phyloP scores from a whole-genome alignment of 2,797 vertebrate genomes.

The Sarcoramphus papa region DNA sequence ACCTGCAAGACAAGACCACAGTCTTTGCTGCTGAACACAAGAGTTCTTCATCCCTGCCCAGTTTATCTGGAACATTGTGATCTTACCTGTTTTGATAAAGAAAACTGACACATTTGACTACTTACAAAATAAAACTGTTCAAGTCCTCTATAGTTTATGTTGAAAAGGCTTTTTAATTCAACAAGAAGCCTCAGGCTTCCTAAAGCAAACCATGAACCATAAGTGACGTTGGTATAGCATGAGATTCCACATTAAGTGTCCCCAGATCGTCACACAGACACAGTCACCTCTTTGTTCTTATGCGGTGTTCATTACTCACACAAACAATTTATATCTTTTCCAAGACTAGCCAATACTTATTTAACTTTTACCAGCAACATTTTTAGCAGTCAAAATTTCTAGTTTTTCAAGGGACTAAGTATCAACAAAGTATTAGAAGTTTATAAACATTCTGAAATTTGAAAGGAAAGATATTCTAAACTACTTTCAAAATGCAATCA shows the following conservation, averaged over 20 bases:
- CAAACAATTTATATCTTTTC: background rate
- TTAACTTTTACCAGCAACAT: background rate
- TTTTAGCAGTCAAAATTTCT: background rate
- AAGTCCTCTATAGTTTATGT: accelerated
- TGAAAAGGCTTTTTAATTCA: background rate
- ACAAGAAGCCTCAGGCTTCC: background rate
- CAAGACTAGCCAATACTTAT: background rate
- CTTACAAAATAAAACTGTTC: background rate
- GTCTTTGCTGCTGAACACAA: background rate
- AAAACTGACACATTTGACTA: background rate
- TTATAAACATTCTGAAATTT: background rate
- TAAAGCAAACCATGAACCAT: background rate
- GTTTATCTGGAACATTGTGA: background rate
- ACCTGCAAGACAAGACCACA: constrained; percentile 59
- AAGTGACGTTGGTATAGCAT: accelerated
- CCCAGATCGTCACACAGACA: background rate
- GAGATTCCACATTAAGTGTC: background rate
- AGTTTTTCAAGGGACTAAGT: background rate
- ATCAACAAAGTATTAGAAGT: background rate
- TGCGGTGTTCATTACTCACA: background rate
- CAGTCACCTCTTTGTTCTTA: background rate
- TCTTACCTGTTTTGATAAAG: background rate
- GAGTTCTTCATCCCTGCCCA: background rate
- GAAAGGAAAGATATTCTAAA: background rate
- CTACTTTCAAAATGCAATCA: background rate